Evolutionary conservation across 2,797 vertebrate species (phyloP), one percentile per base, ranked within the genome.

Genomic region (Triplophysa yarkandensis): DNA sequence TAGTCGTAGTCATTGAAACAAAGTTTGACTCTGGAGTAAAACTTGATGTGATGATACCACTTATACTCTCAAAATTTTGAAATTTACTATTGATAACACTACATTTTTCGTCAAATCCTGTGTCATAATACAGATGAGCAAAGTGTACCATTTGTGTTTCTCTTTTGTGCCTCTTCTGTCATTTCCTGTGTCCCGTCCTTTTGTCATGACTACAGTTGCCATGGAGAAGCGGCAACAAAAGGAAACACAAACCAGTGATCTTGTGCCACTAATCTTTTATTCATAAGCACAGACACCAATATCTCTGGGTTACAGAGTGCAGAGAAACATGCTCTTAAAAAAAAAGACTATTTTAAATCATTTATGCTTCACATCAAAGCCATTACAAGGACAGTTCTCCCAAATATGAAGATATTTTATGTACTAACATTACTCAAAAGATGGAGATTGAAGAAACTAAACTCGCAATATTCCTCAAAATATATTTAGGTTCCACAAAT

Each of bases 131-230:
- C 11, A 39, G 11, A 11, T 14, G 36, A 11, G 36, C 13, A 39
- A 11, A 5, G 41, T 7, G n/a, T 46, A 68, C 48, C 32, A 68
- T 85, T 66, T 69, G 4, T 78, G 70, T 58, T 55, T 62, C 55
- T 80, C 83, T 78, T 79, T 83, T 83, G 79, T 86, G 57, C 76
- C 81, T 74, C 71, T 73, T 68, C 76, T 23, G 43, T 39, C 73
- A 71, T 70, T 74, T 71, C 61, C 77, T 81, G 84, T 85, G 85
- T 87, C 82, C 84, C 4, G 55, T 70, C 76, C 62, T 74, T 91
- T 92, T 86, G 88, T 85, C 92, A 90, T 90, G 91, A 64, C 86
- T 81, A 91, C 92, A 4, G 92, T 93, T 90, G 71, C 90, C 88
- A 85, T 52, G 89, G 89, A 66, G 82, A 87, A 65, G 81, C 81